A percentile compares a stretch with the other conserved stretches of the same genome.
Conservation (phyloP, 2,113 vertebrate species). For the Nipponia nippon region DNA sequence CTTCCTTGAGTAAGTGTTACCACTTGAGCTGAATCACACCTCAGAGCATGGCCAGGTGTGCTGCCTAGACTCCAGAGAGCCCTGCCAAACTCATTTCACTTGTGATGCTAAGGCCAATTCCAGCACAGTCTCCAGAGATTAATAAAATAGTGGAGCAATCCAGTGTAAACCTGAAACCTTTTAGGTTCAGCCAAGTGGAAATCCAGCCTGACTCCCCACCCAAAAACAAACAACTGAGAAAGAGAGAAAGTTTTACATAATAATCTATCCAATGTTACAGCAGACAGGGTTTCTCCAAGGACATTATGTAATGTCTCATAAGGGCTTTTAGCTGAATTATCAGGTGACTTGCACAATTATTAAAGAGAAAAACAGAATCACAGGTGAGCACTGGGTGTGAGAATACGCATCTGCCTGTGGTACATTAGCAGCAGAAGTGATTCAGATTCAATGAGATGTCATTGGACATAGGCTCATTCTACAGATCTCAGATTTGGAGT, state of each 20-base stretch:
- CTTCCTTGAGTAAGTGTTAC: slow-evolving; percentile 52
- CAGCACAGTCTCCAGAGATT: not conserved
- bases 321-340: slow-evolving; percentile 44
- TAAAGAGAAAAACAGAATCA: slow-evolving; percentile 45
- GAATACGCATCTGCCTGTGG: not conserved
- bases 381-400: slow-evolving; percentile 48
- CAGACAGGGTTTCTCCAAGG: slow-evolving; percentile 25
- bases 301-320: slow-evolving; percentile 57
- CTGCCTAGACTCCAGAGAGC: not conserved
- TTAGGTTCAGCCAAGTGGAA: slow-evolving; percentile 53
- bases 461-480: not conserved
- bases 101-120: slow-evolving; percentile 19
- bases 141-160: slow-evolving; percentile 17
- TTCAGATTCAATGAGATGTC: not conserved
- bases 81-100: slow-evolving; percentile 53
- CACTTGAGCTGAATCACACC: not conserved
- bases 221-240: slow-evolving; percentile 31
- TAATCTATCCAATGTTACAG: slow-evolving; percentile 27
- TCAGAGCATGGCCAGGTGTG: slow-evolving; percentile 10
- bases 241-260: slow-evolving; percentile 42
- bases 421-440: not conserved
- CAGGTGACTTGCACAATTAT: slow-evolving; percentile 39
- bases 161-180: slow-evolving; percentile 30
- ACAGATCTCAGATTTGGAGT: not conserved
- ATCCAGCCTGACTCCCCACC: slow-evolving; percentile 39